Percentiles rank a stretch among this genome's conserved stretches.
Evolutionary conservation across 2,113 vertebrate species (phyloP).

Genomic region (Polypterus senegalus): DNA sequence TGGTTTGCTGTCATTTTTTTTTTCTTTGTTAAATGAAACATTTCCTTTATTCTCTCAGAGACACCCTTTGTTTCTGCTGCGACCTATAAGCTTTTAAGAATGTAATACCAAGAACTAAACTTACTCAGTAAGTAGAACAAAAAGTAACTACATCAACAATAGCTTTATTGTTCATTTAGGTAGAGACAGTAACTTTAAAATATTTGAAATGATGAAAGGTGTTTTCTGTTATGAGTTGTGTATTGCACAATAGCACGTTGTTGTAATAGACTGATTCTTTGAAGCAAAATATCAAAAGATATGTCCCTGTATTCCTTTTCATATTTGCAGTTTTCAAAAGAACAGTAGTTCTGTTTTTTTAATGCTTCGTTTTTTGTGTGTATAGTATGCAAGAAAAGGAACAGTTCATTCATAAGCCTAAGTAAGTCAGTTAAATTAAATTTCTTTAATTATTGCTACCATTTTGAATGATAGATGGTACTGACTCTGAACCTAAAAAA

Average conservation of each 20-base stretch:
- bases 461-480: no score
- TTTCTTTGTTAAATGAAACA: constrained; percentile 13
- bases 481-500: no score
- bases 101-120: constrained; percentile 54
- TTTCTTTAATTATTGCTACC: no score
- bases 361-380: constrained; percentile 8
- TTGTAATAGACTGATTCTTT: constrained; percentile 51
- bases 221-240: constrained; percentile 46
- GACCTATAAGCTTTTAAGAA: constrained; percentile 35
- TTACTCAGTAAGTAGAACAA: constrained; percentile 42
- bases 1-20: constrained; percentile 24
- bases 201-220: constrained; percentile 44
- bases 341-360: neutral
- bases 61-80: constrained; percentile 32
- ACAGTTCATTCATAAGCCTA: no score
- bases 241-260: constrained; percentile 60
- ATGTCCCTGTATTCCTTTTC: constrained; percentile 19
- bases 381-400: constrained; percentile 3
- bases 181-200: constrained; percentile 39
- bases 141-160: constrained; percentile 51
- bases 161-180: constrained; percentile 51
- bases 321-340: constrained; percentile 21
- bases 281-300: constrained; percentile 18
- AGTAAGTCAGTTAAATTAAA: no score
- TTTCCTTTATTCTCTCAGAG: constrained; percentile 28